Conservation (phyloP, 2,888 invertebrate species). For the Mystacides longicornis region DNA sequence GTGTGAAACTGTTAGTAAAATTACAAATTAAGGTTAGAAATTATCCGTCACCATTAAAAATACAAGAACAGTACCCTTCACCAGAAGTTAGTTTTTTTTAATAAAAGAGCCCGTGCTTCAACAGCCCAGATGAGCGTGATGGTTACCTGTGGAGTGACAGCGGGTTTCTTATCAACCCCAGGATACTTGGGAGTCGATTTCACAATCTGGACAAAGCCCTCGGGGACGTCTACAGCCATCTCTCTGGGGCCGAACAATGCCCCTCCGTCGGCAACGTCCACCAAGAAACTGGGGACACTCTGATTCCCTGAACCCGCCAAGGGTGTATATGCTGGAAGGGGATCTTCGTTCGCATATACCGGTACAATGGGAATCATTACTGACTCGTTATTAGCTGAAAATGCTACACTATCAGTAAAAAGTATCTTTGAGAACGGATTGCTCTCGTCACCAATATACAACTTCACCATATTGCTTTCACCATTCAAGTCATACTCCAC, state of each 20-base stretch:
- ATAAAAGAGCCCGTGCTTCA: constrained; percentile 8
- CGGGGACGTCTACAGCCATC: constrained; percentile 84
- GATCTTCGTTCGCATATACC: constrained; percentile 17
- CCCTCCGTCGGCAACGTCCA: constrained; percentile 33
- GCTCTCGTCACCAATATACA: constrained; percentile 43
- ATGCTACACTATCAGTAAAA: constrained; percentile 40
- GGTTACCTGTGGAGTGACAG: constrained; percentile 30
- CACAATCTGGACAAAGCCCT: constrained; percentile 75
- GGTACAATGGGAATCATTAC: constrained; percentile 35
- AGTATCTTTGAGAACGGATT: constrained; percentile 41
- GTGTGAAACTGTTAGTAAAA: too few relatives aligned
- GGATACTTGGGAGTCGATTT: constrained; percentile 67
- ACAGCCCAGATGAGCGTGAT: not conserved
- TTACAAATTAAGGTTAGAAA: too few relatives aligned
- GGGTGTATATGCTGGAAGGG: constrained; percentile 39
- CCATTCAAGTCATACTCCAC: constrained; percentile 32
- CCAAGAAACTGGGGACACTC: constrained; percentile 38
- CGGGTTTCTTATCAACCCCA: constrained; percentile 50
- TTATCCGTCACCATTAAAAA: not conserved
- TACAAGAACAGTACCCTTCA: not conserved
- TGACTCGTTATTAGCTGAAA: constrained; percentile 46
- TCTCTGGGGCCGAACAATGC: constrained; percentile 41
- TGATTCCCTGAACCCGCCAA: constrained; percentile 39
- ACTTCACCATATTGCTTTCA: constrained; percentile 44
- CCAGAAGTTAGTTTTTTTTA: not conserved